Base-by-base conservation (phyloP, 2,888 invertebrate genomes). In the Lissonota sp. region DNA sequence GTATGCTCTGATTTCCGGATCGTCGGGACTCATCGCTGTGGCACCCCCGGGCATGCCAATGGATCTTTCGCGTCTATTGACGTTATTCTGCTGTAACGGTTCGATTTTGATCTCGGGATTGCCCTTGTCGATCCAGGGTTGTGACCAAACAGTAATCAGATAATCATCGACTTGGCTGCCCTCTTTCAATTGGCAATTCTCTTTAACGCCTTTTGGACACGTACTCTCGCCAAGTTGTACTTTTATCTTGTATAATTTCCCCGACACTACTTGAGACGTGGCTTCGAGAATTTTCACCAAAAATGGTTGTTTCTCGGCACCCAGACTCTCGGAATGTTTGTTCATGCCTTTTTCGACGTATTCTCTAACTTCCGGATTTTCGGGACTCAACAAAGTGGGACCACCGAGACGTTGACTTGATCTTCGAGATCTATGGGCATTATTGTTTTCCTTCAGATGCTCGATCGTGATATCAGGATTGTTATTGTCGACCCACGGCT, bases 191-290 rank as follows among this genome's bases (percentile, higher is more conserved):
- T 88, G 79, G 42, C 91, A 91, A 51, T 87, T 86, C n/a, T 87
- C 85, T 58, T 86, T 83, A n/a, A 88, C 6, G 6, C 90, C 90
- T 83, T 93, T 94, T 7, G 90, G 86, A 84, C 95, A 95, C 76
- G 93, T 93, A 4, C 95, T 94, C 55, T 93, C 93, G 10, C 94
- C 94, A 5, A 96, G 91, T 84, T 94, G 93, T 63, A 94, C 94
- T 82, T 94, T 93, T 62, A 96, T 94, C 87, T 93, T 94, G 42
- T 94, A 95, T 64, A 94, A 87, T 42, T 91, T 85, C 16, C 95
- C 95, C 60, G 94, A 92, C 4, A 95, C 94, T n/a, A 94, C 89
- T 90, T 95, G 93, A 16, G 90, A 90, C 0, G 93, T 90, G 10
- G 94, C 94, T 0, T 93, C 92, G 72, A 91, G 90, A 3, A 95